Base-by-base conservation (phyloP, 2,113 vertebrate genomes). In the Ophiodon elongatus region DNA sequence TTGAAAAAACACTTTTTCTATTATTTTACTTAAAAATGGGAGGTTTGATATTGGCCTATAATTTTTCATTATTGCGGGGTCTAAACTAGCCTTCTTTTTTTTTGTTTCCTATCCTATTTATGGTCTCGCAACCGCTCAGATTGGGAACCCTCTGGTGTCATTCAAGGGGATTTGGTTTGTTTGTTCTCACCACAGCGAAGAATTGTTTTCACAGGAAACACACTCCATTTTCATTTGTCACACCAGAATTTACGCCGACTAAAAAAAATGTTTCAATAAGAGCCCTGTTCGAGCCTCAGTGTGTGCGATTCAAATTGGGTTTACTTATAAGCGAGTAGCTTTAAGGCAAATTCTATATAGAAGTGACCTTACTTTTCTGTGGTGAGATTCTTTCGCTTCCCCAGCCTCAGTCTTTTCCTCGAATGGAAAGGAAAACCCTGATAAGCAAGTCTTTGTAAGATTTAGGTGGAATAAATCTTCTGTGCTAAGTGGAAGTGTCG, bases 391-490 rank as follows among this genome's bases (percentile, higher is more conserved):
- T 57, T 54, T 45, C 3, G 33, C 73, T 37, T 29, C 19, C 62
- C 72, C 72, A 35, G 45, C 50, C 27, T 59, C 8, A 2, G 13
- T 63, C 29, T 33, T 47, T 75, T 33, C 23, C 73, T 21, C 0
- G 6, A 63, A 27, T 27, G 47, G 9, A 23, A 17, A 74, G 23
- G 35, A 33, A 23, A 70, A 63, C 4, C 66, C 31, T 39, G 57
- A 63, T 81, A 45, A 85, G 50, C 25, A 68, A 84, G 54, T 83
- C 76, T 27, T 19, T 69, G 54, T 47, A 78, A 84, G n/a, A 69
- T 73, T 78, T 31, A 62, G 63, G 19, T 69, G 60, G 45, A 85
- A 81, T 76, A 73, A 83, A 82, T 76, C 65, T 33, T 50, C 56
- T 56, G 66, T 31, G 59, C 47, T 29, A 43, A 79, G 80, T 69